A percentile compares a stretch with the other conserved stretches of the same genome.
phyloP scores from a whole-genome alignment of 2,888 invertebrate genomes.

The Patella depressa region DNA sequence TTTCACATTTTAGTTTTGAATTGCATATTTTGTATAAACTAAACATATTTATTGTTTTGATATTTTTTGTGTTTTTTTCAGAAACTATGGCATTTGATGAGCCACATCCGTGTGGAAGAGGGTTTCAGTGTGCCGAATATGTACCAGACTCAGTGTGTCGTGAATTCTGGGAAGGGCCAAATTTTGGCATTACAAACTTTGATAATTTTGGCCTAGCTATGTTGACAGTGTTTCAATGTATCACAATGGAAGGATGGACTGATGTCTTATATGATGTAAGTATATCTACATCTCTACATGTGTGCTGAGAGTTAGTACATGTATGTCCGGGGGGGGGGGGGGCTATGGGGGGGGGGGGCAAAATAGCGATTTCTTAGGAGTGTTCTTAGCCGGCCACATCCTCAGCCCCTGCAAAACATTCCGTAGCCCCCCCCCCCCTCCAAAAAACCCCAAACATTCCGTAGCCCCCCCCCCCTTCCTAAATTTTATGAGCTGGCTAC shows the following conservation, averaged over 20 bases:
- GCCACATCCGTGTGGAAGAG: slow-evolving; percentile 87
- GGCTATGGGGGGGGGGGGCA: too few species aligned
- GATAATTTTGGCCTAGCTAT: slow-evolving; percentile 99
- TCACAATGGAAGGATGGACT: slow-evolving; percentile 99
- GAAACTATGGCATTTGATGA: slow-evolving; percentile 74
- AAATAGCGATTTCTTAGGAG: too few species aligned
- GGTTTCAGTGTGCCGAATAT: slow-evolving; percentile 51
- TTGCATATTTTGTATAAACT: too few species aligned
- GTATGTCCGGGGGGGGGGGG: too few species aligned
- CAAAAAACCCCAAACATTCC: too few species aligned
- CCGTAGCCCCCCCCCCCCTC: too few species aligned
- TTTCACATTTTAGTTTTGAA: too few species aligned
- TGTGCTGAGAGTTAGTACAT: neutral
- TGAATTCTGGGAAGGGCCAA: slow-evolving; percentile 69
- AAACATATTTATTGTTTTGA: neutral
- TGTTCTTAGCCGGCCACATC: too few species aligned
- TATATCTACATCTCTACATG: slow-evolving; percentile 37
- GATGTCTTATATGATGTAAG: slow-evolving; percentile 94
- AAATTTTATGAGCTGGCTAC: too few species aligned
- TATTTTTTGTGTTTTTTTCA: slow-evolving; percentile 20
- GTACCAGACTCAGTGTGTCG: slow-evolving; percentile 73
- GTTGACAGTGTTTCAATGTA: slow-evolving; percentile 98
- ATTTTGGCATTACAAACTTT: slow-evolving; percentile 94
- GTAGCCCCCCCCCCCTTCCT: too few species aligned
- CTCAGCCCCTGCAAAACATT: too few species aligned